Evolutionary conservation across 2,113 vertebrate genomes (phyloP).

Genomic region (Larimichthys crocea): DNA sequence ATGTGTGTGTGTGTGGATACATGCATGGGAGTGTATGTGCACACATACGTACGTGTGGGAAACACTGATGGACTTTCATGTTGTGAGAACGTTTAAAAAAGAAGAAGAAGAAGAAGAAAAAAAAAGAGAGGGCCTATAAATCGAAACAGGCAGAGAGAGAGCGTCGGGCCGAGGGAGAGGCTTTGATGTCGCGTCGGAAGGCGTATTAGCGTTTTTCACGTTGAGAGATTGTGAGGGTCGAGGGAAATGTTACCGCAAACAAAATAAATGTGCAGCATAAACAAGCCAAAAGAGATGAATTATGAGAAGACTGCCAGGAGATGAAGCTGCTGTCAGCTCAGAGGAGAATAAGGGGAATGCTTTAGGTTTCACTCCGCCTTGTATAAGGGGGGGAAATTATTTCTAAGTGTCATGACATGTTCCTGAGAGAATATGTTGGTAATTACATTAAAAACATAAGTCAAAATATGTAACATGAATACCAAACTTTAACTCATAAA

Average conservation of each 20-base stretch:
- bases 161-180: slow-evolving; percentile 5
- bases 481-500: not conserved
- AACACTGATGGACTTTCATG: slow-evolving; percentile 58
- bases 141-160: slow-evolving; percentile 19
- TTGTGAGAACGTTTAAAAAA: slow-evolving; percentile 20
- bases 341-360: slow-evolving; percentile 7
- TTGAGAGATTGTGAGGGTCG: slow-evolving; percentile 47
- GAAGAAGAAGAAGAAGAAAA: not conserved
- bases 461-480: not conserved
- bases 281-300: slow-evolving; percentile 53
- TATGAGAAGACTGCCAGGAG: slow-evolving; percentile 30
- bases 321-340: slow-evolving; percentile 43
- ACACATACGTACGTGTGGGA: not conserved
- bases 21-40: not conserved
- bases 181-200: slow-evolving; percentile 66
- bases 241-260: slow-evolving; percentile 46
- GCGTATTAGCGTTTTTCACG: slow-evolving; percentile 45
- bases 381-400: no score
- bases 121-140: slow-evolving; percentile 6
- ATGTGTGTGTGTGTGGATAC: not conserved
- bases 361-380: not conserved
- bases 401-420: not conserved
- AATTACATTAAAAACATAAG: not conserved
- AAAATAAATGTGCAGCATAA: slow-evolving; percentile 51
- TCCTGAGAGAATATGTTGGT: not conserved